Evolutionary conservation across 2,797 vertebrate species (phyloP), one percentile per base, ranked within the genome.

Genomic region (Oreochromis mossambicus): DNA sequence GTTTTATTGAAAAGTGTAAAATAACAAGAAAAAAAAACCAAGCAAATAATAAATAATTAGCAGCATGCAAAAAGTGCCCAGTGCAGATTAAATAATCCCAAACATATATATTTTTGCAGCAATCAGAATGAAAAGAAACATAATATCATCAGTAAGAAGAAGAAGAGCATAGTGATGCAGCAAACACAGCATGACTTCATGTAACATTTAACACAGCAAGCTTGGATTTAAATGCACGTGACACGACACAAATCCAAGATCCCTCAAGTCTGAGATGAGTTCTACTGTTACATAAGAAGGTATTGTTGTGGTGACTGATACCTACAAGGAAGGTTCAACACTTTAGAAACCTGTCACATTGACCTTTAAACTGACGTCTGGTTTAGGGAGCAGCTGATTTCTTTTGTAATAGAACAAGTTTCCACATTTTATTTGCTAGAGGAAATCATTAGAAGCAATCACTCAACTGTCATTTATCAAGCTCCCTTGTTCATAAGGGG

Each of bases 181-280:
- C 92, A 94, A 94, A 92, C 87, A 86, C 87, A 88, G 56, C 82
- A 81, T 78, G 88, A 81, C 9, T 14, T 80, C 24, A 84, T 83
- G 73, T 21, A 12, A 75, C 56, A 46, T 7, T 54, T 9, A 61
- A 26, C 76, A 86, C 41, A 73, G 68, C 24, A 48, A 73, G 21
- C 41, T 48, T 73, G 41, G 68, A 73, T 73, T 73, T 19, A 48
- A 73, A 73, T 26, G 13, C 14, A 70, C 14, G 21, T 46, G 38
- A 36, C 29, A 48, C 4, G 61, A 86, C 36, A 66, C 7, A 17
- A 92, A 85, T 84, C 83, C 79, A 86, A 87, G 78, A 86, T 58
- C 24, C 21, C 5, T 32, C 38, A 50, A 78, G 4, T 81, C 52
- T 56, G 54, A 84, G 73, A 84, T 81, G 87, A 77, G 58, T 85